Evolutionary conservation across 2,888 invertebrate genomes (phyloP).

Genomic region (Tetheella fluctuosa): DNA sequence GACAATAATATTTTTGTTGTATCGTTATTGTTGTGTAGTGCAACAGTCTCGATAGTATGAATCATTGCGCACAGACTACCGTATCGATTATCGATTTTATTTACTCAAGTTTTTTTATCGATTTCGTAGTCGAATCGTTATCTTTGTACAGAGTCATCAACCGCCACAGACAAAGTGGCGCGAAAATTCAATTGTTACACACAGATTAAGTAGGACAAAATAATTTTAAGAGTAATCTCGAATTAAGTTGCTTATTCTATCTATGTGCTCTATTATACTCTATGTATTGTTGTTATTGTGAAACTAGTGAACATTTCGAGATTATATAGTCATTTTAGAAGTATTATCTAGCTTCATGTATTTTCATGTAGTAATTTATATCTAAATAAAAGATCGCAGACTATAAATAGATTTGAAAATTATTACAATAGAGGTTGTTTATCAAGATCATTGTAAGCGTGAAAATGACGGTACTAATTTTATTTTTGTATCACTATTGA

Average conservation of each 20-base stretch:
- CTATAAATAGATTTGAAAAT: background rate
- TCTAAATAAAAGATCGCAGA: background rate
- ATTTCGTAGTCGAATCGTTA: constrained; percentile 6
- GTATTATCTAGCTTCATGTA: constrained; percentile 11
- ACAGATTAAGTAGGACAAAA: constrained; percentile 1
- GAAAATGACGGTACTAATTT: constrained; percentile 29
- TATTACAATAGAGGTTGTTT: background rate
- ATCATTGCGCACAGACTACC: background rate
- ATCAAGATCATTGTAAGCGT: background rate
- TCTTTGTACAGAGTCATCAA: constrained; percentile 2
- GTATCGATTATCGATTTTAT: constrained; percentile 9
- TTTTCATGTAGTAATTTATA: constrained; percentile 8
- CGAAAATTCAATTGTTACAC: constrained; percentile 1
- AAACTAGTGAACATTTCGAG: constrained; percentile 5
- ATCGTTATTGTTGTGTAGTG: background rate
- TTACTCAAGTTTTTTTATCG: constrained; percentile 3
- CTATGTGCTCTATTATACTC: constrained; percentile 15
- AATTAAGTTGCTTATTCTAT: constrained; percentile 21
- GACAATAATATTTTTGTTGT: background rate
- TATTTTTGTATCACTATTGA: constrained; percentile 39
- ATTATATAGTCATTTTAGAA: constrained; percentile 4
- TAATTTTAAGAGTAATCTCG: constrained; percentile 15
- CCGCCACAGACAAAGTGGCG: background rate
- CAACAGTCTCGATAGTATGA: background rate
- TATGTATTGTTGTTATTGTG: constrained; percentile 16